These are phyloP conservation scores for Ictidomys tridecemlineatus DNA, from an alignment of 2,113 vertebrate genomes.

Conservation along the genomic window DNA sequence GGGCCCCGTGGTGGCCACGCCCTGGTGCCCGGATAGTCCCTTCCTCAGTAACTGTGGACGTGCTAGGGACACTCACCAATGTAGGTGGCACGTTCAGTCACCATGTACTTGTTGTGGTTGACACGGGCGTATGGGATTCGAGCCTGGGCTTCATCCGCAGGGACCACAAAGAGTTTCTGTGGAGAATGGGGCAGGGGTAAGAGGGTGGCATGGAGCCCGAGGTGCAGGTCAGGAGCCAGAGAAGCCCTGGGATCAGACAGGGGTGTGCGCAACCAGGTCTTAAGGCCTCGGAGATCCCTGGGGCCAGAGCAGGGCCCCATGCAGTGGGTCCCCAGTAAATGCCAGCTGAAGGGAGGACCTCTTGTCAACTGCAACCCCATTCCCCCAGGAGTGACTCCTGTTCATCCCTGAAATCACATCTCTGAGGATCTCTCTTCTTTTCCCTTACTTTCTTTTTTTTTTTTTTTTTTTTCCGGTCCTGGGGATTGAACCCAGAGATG, in stretches of 20 bases:
- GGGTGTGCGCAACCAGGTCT: background rate
- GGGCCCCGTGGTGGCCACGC: background rate
- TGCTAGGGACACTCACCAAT: conserved; percentile 87
- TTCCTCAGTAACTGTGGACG: rapidly evolving
- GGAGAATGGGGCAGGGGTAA: rapidly evolving
- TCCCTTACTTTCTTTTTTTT: no score
- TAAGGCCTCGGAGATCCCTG: rapidly evolving
- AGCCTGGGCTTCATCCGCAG: conserved; percentile 86
- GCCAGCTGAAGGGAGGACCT: background rate
- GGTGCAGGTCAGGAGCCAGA: background rate
- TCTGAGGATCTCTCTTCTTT: background rate
- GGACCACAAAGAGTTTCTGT: conserved; percentile 84
- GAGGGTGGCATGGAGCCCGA: background rate
- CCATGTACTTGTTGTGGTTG: conserved; percentile 97
- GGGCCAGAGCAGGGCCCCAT: background rate
- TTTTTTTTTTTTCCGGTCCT: background rate
- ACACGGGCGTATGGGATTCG: conserved; percentile 92
- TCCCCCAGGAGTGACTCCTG: background rate
- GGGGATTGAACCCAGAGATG: no score
- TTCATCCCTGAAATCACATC: background rate
- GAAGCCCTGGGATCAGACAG: background rate
- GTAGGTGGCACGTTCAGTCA: conserved; percentile 92
- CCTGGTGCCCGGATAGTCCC: background rate
- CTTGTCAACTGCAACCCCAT: background rate
- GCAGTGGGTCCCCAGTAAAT: background rate